phyloP scores from a whole-genome alignment of 2,797 vertebrate genomes.

The Danio kyathit region DNA sequence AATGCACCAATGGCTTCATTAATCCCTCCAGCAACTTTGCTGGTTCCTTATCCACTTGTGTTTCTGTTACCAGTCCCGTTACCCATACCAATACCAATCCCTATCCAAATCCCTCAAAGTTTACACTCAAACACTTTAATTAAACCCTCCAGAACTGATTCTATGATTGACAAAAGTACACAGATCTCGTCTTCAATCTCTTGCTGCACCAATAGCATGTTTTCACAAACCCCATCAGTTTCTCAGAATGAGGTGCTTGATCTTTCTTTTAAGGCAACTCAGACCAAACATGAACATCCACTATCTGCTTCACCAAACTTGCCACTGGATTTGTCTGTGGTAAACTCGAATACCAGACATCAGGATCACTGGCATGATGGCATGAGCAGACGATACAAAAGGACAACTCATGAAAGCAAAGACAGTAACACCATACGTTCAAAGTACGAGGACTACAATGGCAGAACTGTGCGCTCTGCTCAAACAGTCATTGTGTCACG shows the following conservation, averaged over 20 bases:
- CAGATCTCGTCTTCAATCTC: conserved; percentile 44
- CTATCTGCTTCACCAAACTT: conserved; percentile 68
- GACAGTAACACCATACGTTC: conserved; percentile 63
- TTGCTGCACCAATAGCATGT: neutral
- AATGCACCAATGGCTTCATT: conserved; percentile 75
- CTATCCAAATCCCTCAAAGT: conserved; percentile 63
- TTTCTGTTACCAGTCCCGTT: conserved; percentile 82
- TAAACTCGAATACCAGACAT: conserved; percentile 58
- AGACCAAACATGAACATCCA: conserved; percentile 64
- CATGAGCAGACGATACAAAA: conserved; percentile 65
- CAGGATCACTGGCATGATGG: conserved; percentile 52
- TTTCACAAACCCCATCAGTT: conserved; percentile 69
- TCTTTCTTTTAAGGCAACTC: conserved; percentile 79
- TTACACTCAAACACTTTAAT: neutral
- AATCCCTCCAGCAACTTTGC: conserved; percentile 81
- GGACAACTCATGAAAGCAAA: conserved; percentile 69
- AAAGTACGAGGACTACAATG: conserved; percentile 60
- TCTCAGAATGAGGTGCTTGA: conserved; percentile 84
- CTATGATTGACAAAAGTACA: conserved; percentile 50
- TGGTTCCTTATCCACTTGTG: conserved; percentile 83
- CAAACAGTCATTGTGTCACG: conserved; percentile 75
- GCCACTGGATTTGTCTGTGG: conserved; percentile 79
- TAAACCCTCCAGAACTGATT: neutral
- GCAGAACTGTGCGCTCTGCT: conserved; percentile 72
- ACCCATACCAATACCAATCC: conserved; percentile 80